Conservation (phyloP, 2,888 invertebrate genomes). For the Latheticus oryzae region DNA sequence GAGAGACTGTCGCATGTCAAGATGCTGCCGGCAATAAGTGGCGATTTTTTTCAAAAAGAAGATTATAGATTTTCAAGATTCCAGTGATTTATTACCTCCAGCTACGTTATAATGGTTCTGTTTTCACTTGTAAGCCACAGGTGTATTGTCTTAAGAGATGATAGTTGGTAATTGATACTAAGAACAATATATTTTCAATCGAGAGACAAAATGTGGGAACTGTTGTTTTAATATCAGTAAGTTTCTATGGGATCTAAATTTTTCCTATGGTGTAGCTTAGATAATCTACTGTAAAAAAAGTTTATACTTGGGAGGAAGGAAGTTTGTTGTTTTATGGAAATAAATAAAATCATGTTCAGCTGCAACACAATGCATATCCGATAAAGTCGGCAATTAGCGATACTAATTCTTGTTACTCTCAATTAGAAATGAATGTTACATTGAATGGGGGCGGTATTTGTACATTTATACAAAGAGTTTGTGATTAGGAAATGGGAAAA, state of each 20-base stretch:
- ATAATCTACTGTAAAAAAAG: no score
- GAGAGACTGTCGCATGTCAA: constrained; percentile 38
- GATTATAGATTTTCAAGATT: constrained; percentile 38
- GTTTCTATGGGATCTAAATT: no score
- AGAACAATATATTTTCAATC: constrained; percentile 4
- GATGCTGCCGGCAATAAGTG: constrained; percentile 34
- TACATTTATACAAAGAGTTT: constrained; percentile 14
- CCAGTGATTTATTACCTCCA: constrained; percentile 31
- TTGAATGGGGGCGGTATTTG: constrained; percentile 21
- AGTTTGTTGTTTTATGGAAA: no score
- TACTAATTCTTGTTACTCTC: constrained; percentile 38
- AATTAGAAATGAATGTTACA: constrained; percentile 31
- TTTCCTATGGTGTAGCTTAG: no score
- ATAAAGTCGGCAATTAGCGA: constrained; percentile 38
- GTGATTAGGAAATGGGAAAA: constrained; percentile 37
- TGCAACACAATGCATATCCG: constrained; percentile 32
- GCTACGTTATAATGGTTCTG: constrained; percentile 29
- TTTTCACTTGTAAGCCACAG: constrained; percentile 24
- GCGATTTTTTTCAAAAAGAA: constrained; percentile 17
- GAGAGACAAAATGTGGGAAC: constrained; percentile 3
- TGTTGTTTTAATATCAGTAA: no score
- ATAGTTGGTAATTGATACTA: constrained; percentile 22
- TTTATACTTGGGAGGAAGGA: no score
- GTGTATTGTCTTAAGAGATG: constrained; percentile 12
- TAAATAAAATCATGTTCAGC: no score